Evolutionary conservation across 1,140 invertebrate species (phyloP).

Genomic region (Eupristina koningsbergeri): DNA sequence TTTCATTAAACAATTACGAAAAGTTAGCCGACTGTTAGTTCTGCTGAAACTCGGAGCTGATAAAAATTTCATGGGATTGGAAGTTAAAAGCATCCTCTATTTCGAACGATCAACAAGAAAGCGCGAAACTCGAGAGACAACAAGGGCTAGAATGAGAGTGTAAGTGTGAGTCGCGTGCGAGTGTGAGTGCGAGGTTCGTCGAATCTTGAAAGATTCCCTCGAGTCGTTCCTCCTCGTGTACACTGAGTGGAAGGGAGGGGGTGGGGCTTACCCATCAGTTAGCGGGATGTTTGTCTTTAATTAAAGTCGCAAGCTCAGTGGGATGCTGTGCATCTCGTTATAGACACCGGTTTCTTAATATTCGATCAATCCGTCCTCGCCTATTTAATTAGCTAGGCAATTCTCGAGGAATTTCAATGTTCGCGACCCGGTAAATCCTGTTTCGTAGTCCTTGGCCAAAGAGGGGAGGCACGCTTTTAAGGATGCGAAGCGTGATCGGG

Average conservation of each 20-base stretch:
- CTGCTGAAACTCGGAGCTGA: not conserved
- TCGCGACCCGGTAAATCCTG: not conserved
- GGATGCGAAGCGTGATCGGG: slow-evolving; percentile 19
- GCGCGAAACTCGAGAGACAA: not conserved
- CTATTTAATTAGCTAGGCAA: slow-evolving; percentile 65
- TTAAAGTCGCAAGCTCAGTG: slow-evolving; percentile 64
- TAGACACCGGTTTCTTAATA: slow-evolving; percentile 67
- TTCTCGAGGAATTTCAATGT: slow-evolving; percentile 30
- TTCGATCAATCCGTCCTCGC: slow-evolving; percentile 65
- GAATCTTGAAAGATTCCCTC: slow-evolving; percentile 10
- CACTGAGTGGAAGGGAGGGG: not conserved
- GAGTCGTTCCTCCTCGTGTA: not conserved
- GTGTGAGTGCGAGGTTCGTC: too few relatives aligned
- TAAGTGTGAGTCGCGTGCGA: too few relatives aligned
- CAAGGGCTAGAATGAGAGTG: not conserved
- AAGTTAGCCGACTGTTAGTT: not conserved
- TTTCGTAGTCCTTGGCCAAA: not conserved
- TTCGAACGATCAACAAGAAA: slow-evolving; percentile 13
- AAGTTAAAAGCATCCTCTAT: slow-evolving; percentile 23
- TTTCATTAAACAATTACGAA: not conserved
- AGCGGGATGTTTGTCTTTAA: slow-evolving; percentile 70
- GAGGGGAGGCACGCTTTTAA: slow-evolving; percentile 29
- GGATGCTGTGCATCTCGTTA: slow-evolving; percentile 43
- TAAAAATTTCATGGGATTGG: slow-evolving; percentile 28
- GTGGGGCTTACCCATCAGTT: not conserved